Conservation (phyloP, 1,140 invertebrate species). For the Bombus superbus region DNA sequence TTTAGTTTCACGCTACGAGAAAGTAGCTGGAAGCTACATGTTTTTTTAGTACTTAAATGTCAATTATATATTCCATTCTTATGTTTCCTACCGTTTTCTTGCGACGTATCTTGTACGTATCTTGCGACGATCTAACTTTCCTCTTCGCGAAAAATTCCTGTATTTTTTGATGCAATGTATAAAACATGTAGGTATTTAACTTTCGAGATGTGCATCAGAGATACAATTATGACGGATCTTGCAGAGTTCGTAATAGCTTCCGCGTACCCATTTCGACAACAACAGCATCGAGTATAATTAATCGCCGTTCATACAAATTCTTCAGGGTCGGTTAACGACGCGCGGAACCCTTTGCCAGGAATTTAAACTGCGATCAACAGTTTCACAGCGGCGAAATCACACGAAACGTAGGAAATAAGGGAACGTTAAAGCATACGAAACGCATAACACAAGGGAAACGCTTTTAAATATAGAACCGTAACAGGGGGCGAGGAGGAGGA, state of each 20-base stretch:
- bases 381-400: conserved; percentile 30
- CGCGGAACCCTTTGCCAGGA: neutral
- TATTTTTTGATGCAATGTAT: too few relatives aligned
- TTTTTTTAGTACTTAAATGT: too few relatives aligned
- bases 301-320: conserved; percentile 10
- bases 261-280: neutral
- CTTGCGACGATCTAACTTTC: too few relatives aligned
- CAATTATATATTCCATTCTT: too few relatives aligned
- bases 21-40: too few relatives aligned
- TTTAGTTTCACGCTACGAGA: too few relatives aligned
- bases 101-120: too few relatives aligned
- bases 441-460: conserved; percentile 39
- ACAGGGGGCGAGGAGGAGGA: conserved; percentile 1
- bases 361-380: conserved; percentile 25
- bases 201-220: too few relatives aligned
- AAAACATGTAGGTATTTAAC: too few relatives aligned
- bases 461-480: conserved; percentile 34
- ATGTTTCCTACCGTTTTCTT: too few relatives aligned
- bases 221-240: neutral
- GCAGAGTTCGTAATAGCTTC: neutral
- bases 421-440: conserved; percentile 24
- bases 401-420: conserved; percentile 5
- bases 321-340: neutral
- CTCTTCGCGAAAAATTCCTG: too few relatives aligned
- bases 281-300: too few relatives aligned